phyloP scores from a whole-genome alignment of 30 jellyfish, hydroid and myxozoan genomes.

The Cassiopea andromeda region DNA sequence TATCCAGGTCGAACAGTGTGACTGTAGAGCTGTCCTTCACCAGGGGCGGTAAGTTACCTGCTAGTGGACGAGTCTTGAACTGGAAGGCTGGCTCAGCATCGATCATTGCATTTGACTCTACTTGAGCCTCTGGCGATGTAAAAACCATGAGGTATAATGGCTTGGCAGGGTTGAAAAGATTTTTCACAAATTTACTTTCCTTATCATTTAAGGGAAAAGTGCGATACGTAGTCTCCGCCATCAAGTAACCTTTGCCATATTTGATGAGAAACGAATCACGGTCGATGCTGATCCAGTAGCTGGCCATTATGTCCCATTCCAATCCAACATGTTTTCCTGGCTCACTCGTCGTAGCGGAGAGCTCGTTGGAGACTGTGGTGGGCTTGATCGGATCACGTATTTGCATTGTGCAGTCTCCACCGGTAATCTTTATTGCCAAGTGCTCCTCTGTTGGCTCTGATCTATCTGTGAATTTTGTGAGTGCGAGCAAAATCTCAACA shows the following conservation, averaged over 20 bases:
- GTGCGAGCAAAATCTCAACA: no score
- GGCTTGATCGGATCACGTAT: no score
- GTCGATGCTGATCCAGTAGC: slow-evolving; percentile 44
- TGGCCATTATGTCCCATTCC: no score
- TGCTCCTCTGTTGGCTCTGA: no score
- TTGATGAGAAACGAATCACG: slow-evolving; percentile 32
- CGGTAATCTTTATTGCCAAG: no score
- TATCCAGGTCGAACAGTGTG: slow-evolving; percentile 29
- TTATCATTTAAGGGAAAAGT: not conserved
- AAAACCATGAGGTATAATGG: slow-evolving; percentile 11
- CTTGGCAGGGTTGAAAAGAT: slow-evolving; percentile 15
- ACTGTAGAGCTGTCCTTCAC: slow-evolving; percentile 34
- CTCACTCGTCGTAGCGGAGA: no score
- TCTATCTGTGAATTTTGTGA: no score
- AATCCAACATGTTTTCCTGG: no score
- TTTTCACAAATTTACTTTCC: no score
- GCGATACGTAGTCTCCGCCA: slow-evolving; percentile 16
- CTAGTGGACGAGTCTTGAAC: slow-evolving; percentile 20
- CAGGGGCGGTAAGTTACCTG: slow-evolving; percentile 9
- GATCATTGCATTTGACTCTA: not conserved
- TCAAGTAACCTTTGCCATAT: slow-evolving; percentile 46
- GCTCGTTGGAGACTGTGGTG: no score
- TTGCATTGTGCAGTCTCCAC: no score
- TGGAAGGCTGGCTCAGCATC: not conserved
- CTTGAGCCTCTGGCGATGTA: not conserved